A percentile compares a stretch with the other conserved stretches of the same genome.
phyloP scores from a whole-genome alignment of 2,888 invertebrate genomes.

The Eupithecia tripunctaria region DNA sequence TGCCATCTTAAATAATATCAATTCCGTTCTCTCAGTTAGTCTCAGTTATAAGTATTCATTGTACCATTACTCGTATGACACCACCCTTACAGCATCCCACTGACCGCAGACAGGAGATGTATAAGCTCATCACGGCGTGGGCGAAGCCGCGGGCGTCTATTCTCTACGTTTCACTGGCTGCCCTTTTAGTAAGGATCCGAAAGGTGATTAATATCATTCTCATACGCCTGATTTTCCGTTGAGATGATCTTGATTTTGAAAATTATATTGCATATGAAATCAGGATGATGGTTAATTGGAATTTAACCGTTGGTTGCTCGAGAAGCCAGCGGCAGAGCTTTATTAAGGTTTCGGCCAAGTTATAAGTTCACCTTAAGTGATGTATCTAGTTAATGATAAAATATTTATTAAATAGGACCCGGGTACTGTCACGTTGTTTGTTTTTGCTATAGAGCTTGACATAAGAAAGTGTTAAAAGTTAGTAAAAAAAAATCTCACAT shows the following conservation, averaged over 20 bases:
- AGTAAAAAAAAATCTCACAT: too few species aligned
- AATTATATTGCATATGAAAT: background rate
- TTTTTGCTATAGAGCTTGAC: too few species aligned
- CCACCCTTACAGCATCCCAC: constrained; percentile 9
- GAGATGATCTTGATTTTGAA: background rate
- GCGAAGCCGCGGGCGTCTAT: constrained; percentile 64
- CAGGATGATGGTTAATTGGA: too few species aligned
- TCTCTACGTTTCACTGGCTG: constrained; percentile 48
- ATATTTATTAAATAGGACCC: background rate
- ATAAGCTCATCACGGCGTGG: constrained; percentile 74
- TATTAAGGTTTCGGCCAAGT: background rate
- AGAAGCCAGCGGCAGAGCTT: background rate
- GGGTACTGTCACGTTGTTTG: too few species aligned
- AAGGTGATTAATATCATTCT: constrained; percentile 48
- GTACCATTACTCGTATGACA: background rate
- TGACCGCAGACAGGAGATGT: constrained; percentile 70
- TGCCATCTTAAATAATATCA: background rate
- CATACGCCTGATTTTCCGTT: constrained; percentile 4
- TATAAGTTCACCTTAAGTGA: background rate
- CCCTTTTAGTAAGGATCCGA: constrained; percentile 47
- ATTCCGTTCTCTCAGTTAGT: background rate
- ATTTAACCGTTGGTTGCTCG: background rate
- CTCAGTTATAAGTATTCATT: background rate
- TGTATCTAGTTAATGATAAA: background rate
- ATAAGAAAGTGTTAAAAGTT: too few species aligned